Conservation (phyloP, 2,797 vertebrate species). For the Mus caroli region DNA sequence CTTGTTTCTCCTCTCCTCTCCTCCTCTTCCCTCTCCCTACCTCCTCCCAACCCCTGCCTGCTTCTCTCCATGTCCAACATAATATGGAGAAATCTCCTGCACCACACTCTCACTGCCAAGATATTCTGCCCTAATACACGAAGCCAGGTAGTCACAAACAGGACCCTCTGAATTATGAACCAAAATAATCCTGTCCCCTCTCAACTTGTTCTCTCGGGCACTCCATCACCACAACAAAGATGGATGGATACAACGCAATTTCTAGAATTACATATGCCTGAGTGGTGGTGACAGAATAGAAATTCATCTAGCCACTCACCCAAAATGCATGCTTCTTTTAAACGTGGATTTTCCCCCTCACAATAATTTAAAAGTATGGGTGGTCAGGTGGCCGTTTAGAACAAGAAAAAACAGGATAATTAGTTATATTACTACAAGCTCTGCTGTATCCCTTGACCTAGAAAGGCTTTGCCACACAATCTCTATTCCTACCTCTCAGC, state of each 20-base stretch:
- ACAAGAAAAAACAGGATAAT: background rate
- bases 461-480: background rate
- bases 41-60: no score
- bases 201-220: background rate
- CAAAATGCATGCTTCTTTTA: background rate
- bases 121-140: background rate
- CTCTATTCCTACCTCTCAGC: background rate
- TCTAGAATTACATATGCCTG: background rate
- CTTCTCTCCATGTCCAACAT: background rate
- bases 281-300: background rate
- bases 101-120: no score
- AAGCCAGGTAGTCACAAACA: background rate
- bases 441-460: no score
- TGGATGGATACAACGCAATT: no score
- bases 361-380: background rate
- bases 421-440: background rate
- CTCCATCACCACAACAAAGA: background rate
- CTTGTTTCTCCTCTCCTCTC: background rate
- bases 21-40: background rate
- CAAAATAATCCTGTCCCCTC: background rate
- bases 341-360: background rate
- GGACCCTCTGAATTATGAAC: background rate
- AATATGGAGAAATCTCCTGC: background rate
- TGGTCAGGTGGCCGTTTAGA: background rate
- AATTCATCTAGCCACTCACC: background rate